Base-by-base conservation (phyloP, 2,113 vertebrate species). In the Chaetodon trifascialis region DNA sequence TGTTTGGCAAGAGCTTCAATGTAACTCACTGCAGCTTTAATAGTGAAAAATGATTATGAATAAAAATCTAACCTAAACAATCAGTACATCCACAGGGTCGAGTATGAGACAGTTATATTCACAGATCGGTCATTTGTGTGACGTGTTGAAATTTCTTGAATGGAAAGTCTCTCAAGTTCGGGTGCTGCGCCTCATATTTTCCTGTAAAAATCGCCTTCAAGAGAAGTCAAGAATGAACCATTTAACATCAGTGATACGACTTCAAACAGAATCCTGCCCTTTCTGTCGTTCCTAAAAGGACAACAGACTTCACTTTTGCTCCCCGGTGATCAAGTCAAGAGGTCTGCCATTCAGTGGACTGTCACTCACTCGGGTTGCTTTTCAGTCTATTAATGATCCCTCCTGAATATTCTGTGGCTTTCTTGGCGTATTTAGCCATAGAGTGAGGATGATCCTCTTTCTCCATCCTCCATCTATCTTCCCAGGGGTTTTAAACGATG, bases 401-500 rank as follows among this genome's bases (percentile, higher is more conserved):
- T 74, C 47, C 76, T 62, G 73, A 81, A 82, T 73, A 84, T 87
- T 82, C 36, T 71, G 44, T 74, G 60, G 54, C 65, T 49, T 55
- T 70, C 68, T 88, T 59, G 25, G 63, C 25, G 1, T 79, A 21
- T 84, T 83, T 80, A 52, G 36, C 44, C 73, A 21, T 4, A 64
- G 46, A 83, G 16, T 52, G 44, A 82, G 34, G 46, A 59, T 60
- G 62, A 75, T 63, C 38, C 70, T 49, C 46, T 76, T 69, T 40
- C 9, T 38, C 25, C 30, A 30, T 30, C 42, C 30, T n/a, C 25
- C 2, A 36, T 88, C 74, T 70, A 58, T 84, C 78, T 87, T 89
- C 63, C 71, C 82, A 63, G 83, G 73, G 68, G 34, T 84, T 87
- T 89, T 83, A 81, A 86, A 65, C 83, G 38, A 60, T 69, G 75